Percentiles rank a stretch among this genome's conserved stretches.
These are phyloP conservation scores for Aphaenogaster floridana DNA, from an alignment of 1,140 invertebrate species.

Conservation along the genomic window DNA sequence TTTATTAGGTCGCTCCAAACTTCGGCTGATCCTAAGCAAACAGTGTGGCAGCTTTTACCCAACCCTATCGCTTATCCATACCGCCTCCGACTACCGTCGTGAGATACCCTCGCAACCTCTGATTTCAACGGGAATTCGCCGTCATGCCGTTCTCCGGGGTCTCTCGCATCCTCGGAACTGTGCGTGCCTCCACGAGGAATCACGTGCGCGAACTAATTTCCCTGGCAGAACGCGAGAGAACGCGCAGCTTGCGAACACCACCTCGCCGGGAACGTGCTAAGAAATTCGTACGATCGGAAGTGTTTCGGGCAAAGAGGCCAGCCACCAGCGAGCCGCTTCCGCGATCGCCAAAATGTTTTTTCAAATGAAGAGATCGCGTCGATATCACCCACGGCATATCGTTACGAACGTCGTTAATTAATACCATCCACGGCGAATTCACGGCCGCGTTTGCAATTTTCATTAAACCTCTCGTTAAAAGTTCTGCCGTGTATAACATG, in stretches of 20 bases:
- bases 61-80: slow-evolving; percentile 42
- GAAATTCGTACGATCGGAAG: slow-evolving; percentile 68
- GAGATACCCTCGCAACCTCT: slow-evolving; percentile 10
- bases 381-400: neutral
- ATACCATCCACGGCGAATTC: slow-evolving; percentile 17
- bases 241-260: slow-evolving; percentile 49
- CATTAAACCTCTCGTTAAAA: slow-evolving; percentile 57
- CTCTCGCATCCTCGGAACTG: slow-evolving; percentile 51
- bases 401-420: slow-evolving; percentile 29
- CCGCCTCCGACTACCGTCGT: neutral
- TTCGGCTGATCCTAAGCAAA: slow-evolving; percentile 52
- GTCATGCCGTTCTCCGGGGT: slow-evolving; percentile 35
- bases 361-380: slow-evolving; percentile 5
- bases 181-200: slow-evolving; percentile 79
- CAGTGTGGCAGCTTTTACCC: slow-evolving; percentile 39
- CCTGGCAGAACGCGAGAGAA: slow-evolving; percentile 71
- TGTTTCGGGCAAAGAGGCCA: neutral
- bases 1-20: slow-evolving; percentile 55
- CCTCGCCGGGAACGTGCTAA: slow-evolving; percentile 67
- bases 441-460: slow-evolving; percentile 20
- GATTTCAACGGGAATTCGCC: slow-evolving; percentile 28
- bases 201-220: slow-evolving; percentile 81
- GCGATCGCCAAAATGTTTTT: slow-evolving; percentile 13
- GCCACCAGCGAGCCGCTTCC: too few species aligned
- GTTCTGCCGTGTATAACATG: slow-evolving; percentile 14